phyloP scores from a whole-genome alignment of 2,113 vertebrate species.

The human region GRCh38 chr7:15744001-15744500 shows the following conservation, averaged over 20 bases:
- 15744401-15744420: background rate
- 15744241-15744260: background rate
- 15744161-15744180: background rate
- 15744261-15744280: background rate
- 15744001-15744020: constrained; percentile 65
- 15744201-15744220: background rate
- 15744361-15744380: background rate
- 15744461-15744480: background rate
- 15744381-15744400: background rate
- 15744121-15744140: constrained; percentile 6
- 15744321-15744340: background rate
- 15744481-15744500: background rate
- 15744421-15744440: background rate
- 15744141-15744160: background rate
- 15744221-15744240: background rate
- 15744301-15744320: background rate
- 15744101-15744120: background rate
- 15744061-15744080: constrained; percentile 38
- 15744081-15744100: background rate
- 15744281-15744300: background rate
- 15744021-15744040: constrained; percentile 58
- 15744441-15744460: background rate
- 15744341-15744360: background rate
- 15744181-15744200: background rate
- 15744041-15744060: constrained; percentile 66